Evolutionary conservation across 2,888 invertebrate genomes (phyloP).

Genomic region (Ellobium chinense): DNA sequence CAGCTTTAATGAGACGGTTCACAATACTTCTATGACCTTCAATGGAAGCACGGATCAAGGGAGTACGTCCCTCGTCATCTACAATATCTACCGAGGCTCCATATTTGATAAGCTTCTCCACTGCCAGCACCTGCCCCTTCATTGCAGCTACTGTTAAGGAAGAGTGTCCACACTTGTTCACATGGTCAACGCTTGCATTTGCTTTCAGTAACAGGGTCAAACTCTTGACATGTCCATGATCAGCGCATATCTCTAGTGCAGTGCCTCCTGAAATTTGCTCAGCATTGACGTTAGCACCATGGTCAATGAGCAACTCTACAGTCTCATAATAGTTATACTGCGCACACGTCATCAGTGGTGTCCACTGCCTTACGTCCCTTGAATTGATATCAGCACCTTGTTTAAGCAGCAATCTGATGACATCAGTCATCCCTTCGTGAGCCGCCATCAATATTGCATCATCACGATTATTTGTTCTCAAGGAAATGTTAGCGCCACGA

Average conservation of each 20-base stretch:
- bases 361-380: constrained; percentile 16
- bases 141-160: constrained; percentile 17
- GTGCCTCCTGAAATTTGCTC: constrained; percentile 31
- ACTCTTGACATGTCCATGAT: constrained; percentile 27
- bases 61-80: constrained; percentile 29
- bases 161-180: constrained; percentile 24
- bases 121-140: constrained; percentile 2
- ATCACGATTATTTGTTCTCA: constrained; percentile 14
- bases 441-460: constrained; percentile 15
- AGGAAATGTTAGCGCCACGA: constrained; percentile 18
- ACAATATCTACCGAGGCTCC: neutral
- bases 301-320: neutral
- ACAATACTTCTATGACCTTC: constrained; percentile 19
- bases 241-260: constrained; percentile 28
- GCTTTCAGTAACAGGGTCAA: constrained; percentile 15
- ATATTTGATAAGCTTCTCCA: constrained; percentile 15
- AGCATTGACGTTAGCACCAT: constrained; percentile 27
- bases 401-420: neutral
- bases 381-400: constrained; percentile 15
- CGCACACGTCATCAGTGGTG: constrained; percentile 25
- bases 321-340: constrained; percentile 23
- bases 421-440: constrained; percentile 15
- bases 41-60: constrained; percentile 9
- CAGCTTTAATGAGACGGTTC: neutral
- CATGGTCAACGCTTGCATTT: constrained; percentile 15